These are phyloP conservation scores for Ceyx melanurus DNA, from an alignment of 2,113 vertebrate genomes.

Conservation along the genomic window DNA sequence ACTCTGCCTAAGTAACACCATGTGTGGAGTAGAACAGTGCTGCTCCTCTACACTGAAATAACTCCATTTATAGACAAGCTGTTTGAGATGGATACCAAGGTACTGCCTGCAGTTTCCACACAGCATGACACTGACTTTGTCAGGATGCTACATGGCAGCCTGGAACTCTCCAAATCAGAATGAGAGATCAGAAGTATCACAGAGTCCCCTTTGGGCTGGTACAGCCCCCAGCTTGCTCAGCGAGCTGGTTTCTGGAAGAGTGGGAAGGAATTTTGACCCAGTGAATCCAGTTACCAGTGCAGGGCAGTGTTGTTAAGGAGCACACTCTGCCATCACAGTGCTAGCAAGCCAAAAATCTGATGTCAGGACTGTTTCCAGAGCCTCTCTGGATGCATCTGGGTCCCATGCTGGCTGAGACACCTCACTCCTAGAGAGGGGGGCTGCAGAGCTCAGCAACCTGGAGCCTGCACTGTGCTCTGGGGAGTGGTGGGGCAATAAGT, in stretches of 20 bases:
- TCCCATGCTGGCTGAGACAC: not conserved
- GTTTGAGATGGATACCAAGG: not conserved
- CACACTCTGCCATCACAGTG: fast-evolving
- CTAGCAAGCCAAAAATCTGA: not conserved
- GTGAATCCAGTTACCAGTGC: not conserved
- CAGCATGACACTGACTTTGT: not conserved
- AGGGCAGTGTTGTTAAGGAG: not conserved
- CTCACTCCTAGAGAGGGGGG: fast-evolving
- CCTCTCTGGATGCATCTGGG: not conserved
- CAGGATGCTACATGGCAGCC: not conserved
- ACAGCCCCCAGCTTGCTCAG: not conserved
- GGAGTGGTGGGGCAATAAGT: not conserved
- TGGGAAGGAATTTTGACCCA: slow-evolving; percentile 29
- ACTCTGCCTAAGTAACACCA: not conserved
- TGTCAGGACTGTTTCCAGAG: not conserved
- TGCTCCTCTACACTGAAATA: not conserved
- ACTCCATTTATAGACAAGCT: not conserved
- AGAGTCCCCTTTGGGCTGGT: not conserved
- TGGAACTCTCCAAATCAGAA: not conserved
- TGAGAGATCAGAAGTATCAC: fast-evolving
- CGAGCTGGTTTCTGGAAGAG: not conserved
- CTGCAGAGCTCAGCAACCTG: not conserved
- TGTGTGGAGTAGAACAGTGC: not conserved
- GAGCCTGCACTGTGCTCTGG: fast-evolving
- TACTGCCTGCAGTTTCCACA: not conserved